phyloP scores from a whole-genome alignment of 64 coral and sea anemone species.

The Actinia tenebrosa region DNA sequence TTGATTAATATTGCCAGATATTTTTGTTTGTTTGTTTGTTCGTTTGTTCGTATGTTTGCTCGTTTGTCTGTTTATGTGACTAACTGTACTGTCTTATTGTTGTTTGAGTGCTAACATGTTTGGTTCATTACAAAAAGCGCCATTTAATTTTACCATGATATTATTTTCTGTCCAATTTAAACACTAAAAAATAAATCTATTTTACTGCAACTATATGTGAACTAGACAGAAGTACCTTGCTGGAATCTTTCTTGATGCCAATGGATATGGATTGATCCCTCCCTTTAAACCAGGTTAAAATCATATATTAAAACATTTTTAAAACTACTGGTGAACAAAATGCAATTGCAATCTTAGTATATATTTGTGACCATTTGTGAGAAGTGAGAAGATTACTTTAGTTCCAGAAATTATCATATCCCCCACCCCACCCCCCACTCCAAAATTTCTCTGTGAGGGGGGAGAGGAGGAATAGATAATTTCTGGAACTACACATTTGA shows the following conservation, averaged over 20 bases:
- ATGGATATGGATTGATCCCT: slow-evolving; percentile 75
- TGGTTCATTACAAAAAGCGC: background rate
- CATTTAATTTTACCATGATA: background rate
- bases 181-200: background rate
- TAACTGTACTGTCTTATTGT: too few species aligned
- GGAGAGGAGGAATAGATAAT: too few species aligned
- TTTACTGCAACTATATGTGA: background rate
- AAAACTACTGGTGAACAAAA: background rate
- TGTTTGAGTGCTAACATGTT: background rate
- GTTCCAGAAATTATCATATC: too few species aligned
- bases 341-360: background rate
- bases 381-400: too few species aligned
- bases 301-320: background rate
- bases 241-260: slow-evolving; percentile 79
- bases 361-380: too few species aligned
- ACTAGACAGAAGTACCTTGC: slow-evolving; percentile 79
- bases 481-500: too few species aligned
- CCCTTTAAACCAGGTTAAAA: slow-evolving; percentile 81
- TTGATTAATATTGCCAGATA: too few species aligned
- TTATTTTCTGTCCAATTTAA: background rate
- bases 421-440: too few species aligned
- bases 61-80: too few species aligned
- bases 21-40: background rate
- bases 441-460: too few species aligned
- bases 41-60: background rate